A percentile compares a stretch with the other conserved stretches of the same genome.
These are phyloP conservation scores for Epinephelus cyanopodus DNA, from an alignment of 2,113 vertebrate genomes.

Conservation along the genomic window DNA sequence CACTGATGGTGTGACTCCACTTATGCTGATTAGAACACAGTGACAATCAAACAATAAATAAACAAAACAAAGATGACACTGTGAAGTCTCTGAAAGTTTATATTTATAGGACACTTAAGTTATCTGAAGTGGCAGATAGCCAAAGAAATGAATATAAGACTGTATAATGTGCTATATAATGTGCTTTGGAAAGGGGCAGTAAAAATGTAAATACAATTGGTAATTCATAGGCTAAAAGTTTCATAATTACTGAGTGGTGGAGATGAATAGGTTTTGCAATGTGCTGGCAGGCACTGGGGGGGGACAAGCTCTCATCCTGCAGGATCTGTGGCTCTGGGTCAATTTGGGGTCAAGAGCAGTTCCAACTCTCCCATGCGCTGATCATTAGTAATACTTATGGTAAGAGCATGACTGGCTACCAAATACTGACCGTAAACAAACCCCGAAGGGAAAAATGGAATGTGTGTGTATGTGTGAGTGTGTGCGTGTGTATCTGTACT, in stretches of 20 bases:
- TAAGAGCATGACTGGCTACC: slow-evolving; percentile 2
- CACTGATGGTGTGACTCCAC: not conserved
- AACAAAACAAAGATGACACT: not conserved
- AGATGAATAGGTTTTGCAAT: not conserved
- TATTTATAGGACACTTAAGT: not conserved
- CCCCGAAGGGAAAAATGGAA: slow-evolving; percentile 26
- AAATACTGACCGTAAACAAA: slow-evolving; percentile 48
- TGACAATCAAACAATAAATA: not conserved
- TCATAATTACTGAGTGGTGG: too few relatives aligned
- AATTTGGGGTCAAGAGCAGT: slow-evolving; percentile 37
- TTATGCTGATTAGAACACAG: not conserved
- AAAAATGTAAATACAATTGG: not conserved
- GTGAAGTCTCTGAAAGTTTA: not conserved
- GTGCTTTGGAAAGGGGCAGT: too few relatives aligned
- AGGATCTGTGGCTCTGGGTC: not conserved
- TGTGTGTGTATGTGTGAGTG: slow-evolving; percentile 12
- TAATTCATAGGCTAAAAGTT: too few relatives aligned
- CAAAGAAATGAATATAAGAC: not conserved
- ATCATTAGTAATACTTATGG: slow-evolving; percentile 48
- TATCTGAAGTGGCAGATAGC: not conserved
- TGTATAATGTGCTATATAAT: too few relatives aligned
- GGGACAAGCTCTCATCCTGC: slow-evolving; percentile 18
- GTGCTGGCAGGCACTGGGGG: slow-evolving; percentile 2
- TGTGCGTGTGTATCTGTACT: slow-evolving; percentile 7
- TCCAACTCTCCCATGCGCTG: slow-evolving; percentile 43